Evolutionary conservation across 1,140 invertebrate species (phyloP).

Genomic region (Leptopilina clavipes): DNA sequence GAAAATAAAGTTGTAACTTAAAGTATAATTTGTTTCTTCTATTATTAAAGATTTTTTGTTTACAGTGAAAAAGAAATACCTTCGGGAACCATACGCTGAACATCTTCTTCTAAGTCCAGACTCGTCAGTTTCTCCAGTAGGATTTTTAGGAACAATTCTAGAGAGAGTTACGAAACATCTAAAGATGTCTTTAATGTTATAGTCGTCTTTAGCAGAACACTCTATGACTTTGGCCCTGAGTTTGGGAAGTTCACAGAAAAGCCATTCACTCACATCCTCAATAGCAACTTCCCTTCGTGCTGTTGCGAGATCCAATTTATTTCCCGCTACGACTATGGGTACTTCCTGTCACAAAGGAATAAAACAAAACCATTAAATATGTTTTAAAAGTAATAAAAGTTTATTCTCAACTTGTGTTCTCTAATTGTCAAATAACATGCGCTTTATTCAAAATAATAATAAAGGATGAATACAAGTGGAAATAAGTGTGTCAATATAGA

Average conservation of each 20-base stretch:
- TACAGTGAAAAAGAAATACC: slow-evolving; percentile 56
- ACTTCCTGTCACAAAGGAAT: slow-evolving; percentile 78
- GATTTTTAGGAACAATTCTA: slow-evolving; percentile 78
- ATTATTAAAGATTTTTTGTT: neutral
- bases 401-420: no score
- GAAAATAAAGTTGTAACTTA: no score
- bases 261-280: slow-evolving; percentile 87
- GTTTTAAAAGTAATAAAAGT: no score
- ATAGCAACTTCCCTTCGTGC: slow-evolving; percentile 81
- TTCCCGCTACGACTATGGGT: slow-evolving; percentile 90
- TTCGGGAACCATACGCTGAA: slow-evolving; percentile 80
- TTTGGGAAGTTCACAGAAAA: slow-evolving; percentile 77
- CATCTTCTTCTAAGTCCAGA: slow-evolving; percentile 82
- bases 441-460: no score
- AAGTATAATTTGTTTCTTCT: neutral
- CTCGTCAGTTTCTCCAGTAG: slow-evolving; percentile 77
- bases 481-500: no score
- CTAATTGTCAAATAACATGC: no score
- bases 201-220: slow-evolving; percentile 87
- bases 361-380: slow-evolving; percentile 28
- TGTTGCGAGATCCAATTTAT: slow-evolving; percentile 85
- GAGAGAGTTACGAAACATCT: slow-evolving; percentile 82
- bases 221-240: slow-evolving; percentile 85
- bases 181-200: slow-evolving; percentile 86
- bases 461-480: no score